A percentile compares a stretch with the other conserved stretches of the same genome.
Conservation (phyloP, 2,888 invertebrate genomes). For the Temnothorax rugatulus region DNA sequence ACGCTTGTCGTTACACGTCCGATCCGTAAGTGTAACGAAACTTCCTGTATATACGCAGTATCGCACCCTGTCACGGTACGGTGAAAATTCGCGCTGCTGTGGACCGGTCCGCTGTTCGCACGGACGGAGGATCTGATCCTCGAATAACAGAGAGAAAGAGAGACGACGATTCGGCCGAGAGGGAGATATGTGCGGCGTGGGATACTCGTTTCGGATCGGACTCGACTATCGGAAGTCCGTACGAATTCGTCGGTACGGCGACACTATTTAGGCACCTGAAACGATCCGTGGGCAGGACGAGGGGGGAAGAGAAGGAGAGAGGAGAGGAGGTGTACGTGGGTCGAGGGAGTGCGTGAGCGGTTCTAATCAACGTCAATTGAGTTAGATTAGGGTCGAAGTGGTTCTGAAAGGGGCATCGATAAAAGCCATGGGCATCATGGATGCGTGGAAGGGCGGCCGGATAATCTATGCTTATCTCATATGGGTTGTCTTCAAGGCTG, state of each 20-base stretch:
- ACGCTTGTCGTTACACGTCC: constrained; percentile 61
- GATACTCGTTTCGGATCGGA: constrained; percentile 28
- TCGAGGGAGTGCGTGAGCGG: constrained; percentile 33
- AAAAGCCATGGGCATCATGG: constrained; percentile 78
- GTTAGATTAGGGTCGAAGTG: constrained; percentile 62
- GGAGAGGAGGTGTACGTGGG: constrained; percentile 26
- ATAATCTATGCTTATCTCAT: constrained; percentile 82
- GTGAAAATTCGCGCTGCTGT: constrained; percentile 36
- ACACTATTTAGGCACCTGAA: constrained; percentile 40
- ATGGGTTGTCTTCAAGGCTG: constrained; percentile 80
- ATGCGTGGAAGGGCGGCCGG: constrained; percentile 80
- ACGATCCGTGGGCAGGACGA: background rate
- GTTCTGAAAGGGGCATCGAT: constrained; percentile 44
- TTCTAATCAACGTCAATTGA: constrained; percentile 64
- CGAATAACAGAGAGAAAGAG: background rate
- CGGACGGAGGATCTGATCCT: constrained; percentile 12
- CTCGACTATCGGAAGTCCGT: constrained; percentile 45
- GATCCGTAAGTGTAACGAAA: constrained; percentile 67
- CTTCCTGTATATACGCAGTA: constrained; percentile 56
- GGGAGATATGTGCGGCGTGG: constrained; percentile 41
- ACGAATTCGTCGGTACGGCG: constrained; percentile 48
- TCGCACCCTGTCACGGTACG: constrained; percentile 59
- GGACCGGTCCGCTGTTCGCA: constrained; percentile 19
- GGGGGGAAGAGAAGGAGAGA: background rate
- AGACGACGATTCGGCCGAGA: background rate